These are phyloP conservation scores for Syrphus vitripennis DNA, from an alignment of 2,888 invertebrate genomes.

Conservation along the genomic window DNA sequence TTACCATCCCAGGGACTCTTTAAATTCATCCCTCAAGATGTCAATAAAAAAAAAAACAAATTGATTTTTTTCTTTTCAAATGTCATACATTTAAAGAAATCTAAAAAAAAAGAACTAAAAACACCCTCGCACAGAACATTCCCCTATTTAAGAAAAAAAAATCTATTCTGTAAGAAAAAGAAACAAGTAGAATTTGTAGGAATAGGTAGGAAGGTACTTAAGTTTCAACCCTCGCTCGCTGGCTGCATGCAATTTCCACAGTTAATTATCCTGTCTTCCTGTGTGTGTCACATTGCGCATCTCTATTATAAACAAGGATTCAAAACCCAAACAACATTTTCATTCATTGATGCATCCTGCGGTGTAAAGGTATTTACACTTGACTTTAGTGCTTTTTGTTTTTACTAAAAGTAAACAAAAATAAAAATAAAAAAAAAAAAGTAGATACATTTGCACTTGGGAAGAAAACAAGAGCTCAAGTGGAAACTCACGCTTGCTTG, in stretches of 20 bases:
- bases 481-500: constrained; percentile 5
- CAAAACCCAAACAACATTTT: constrained; percentile 17
- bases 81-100: constrained; percentile 32
- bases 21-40: constrained; percentile 2
- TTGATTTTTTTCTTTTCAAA: constrained; percentile 38
- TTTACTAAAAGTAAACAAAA: constrained; percentile 29
- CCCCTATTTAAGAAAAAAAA: constrained; percentile 17
- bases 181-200: constrained; percentile 15
- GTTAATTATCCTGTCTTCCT: constrained; percentile 65
- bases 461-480: background rate
- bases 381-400: constrained; percentile 5
- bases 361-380: constrained; percentile 62
- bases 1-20: background rate
- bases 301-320: background rate
- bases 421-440: constrained; percentile 23
- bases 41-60: constrained; percentile 63
- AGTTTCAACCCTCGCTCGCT: constrained; percentile 7
- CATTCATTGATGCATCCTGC: constrained; percentile 22
- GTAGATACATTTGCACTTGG: constrained; percentile 47
- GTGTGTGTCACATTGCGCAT: constrained; percentile 32
- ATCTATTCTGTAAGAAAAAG: constrained; percentile 29
- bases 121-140: constrained; percentile 26
- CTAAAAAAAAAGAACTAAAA: background rate
- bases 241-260: constrained; percentile 8
- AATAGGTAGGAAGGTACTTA: background rate